Evolutionary conservation across 2,113 vertebrate genomes (phyloP).

Genomic region (Cebidichthys violaceus): DNA sequence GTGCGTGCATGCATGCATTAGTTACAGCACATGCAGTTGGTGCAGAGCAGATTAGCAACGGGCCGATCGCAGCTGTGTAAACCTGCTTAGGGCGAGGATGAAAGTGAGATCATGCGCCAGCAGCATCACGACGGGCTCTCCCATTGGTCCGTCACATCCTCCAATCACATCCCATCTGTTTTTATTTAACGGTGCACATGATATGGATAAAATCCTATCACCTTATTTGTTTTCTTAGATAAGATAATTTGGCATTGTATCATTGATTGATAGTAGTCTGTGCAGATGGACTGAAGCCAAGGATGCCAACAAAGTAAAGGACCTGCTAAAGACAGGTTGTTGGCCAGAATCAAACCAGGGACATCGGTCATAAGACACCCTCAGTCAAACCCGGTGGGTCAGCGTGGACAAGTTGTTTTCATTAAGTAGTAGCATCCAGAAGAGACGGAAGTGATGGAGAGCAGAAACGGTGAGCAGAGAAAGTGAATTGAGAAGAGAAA

Average conservation of each 20-base stretch:
- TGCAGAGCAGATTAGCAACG: conserved; percentile 59
- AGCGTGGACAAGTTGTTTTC: neutral
- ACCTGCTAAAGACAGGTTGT: too few relatives aligned
- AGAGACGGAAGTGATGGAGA: neutral
- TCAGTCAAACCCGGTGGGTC: neutral
- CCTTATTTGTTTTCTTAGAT: too few relatives aligned
- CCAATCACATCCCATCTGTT: conserved; percentile 62
- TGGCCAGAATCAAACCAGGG: neutral
- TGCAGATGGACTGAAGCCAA: neutral
- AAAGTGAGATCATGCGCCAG: conserved; percentile 78
- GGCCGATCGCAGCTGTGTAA: conserved; percentile 62
- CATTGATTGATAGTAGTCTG: neutral
- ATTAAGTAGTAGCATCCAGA: neutral
- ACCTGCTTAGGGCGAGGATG: conserved; percentile 69
- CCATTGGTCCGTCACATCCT: conserved; percentile 64
- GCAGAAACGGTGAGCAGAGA: neutral
- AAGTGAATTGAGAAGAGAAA: neutral
- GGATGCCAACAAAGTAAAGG: too few relatives aligned
- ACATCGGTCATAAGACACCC: neutral
- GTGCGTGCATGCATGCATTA: conserved; percentile 31
- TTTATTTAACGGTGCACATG: neutral
- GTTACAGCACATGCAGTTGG: conserved; percentile 41
- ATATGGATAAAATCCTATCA: neutral
- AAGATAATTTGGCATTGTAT: neutral
- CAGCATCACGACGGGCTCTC: conserved; percentile 34